Base-by-base conservation (phyloP, 2,797 vertebrate species). In the Phoxinus dragarum region DNA sequence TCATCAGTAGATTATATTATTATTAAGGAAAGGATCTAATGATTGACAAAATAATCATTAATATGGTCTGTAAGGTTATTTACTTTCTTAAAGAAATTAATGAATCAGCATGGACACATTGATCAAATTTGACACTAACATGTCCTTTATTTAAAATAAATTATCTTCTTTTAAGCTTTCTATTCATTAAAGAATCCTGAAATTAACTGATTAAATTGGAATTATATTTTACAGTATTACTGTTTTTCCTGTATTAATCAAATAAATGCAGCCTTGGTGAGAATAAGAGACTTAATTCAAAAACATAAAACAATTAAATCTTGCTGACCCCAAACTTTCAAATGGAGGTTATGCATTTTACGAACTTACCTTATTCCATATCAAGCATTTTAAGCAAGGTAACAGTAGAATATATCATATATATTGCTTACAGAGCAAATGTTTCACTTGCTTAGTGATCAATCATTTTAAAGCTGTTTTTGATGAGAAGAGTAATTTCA, bases 401-500 rank as follows among this genome's bases (percentile, higher is more conserved):
- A 17, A 59, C n/a, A 19, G n/a, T 19, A 12, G 10, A 59, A 81
- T 72, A 34, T 40, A 72, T 40, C 17, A 40, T 31, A 44, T 59
- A 59, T 72, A 59, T 10, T 81, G 64, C 78, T 68, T 52, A 80
- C 31, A 27, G 31, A n/a, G 36, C 67, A 81, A 42, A 66, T 66
- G 27, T 34, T 66, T 66, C 1, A 4, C 21, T 52, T 68, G 44
- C 31, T 69, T 27, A 16, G 23, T 68, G 64, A 69, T 47, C 69
- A 82, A 64, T 82, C 42, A 59, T 80, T 10, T 36, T 27, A 74
- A 47, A 74, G 54, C 42, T 19, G 21, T 75, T 75, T 82, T 83
- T 75, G 21, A 75, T 49, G 56, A 66, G 42, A 83, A 49, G 12
- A 82, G 71, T 71, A n/a, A 66, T 64, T 66, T 66, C 9, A 38